Percentiles rank a stretch among this genome's conserved stretches.
Evolutionary conservation across 2,888 invertebrate genomes (phyloP).

Genomic region (Chaitophorus viminalis): DNA sequence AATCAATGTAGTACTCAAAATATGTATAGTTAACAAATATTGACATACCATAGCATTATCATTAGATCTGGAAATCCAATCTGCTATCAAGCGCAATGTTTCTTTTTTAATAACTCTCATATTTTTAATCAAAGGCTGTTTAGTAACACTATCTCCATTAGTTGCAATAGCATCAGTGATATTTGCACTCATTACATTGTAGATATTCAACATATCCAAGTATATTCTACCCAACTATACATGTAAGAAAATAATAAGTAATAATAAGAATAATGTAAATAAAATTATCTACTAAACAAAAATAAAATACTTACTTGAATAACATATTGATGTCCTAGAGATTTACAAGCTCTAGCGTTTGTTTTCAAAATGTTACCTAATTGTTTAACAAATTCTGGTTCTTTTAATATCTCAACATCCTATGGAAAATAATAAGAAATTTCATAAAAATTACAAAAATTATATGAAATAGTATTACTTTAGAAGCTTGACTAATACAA

Average conservation of each 20-base stretch:
- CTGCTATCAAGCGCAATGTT: constrained; percentile 94
- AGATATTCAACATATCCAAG: constrained; percentile 98
- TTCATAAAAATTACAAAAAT: no score
- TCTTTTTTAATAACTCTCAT: constrained; percentile 99
- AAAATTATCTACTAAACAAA: neutral
- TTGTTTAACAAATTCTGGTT: constrained; percentile 96
- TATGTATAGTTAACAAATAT: neutral
- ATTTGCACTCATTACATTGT: constrained; percentile 94
- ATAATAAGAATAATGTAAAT: neutral
- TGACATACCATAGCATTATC: constrained; percentile 82
- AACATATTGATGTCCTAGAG: constrained; percentile 95
- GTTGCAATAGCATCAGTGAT: constrained; percentile 92
- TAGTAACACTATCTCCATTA: constrained; percentile 96
- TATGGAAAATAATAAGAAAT: constrained; percentile 65
- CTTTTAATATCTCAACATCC: constrained; percentile 95
- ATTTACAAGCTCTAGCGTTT: constrained; percentile 98
- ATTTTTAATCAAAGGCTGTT: constrained; percentile 95
- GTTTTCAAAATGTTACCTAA: constrained; percentile 98
- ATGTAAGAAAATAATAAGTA: constrained; percentile 51
- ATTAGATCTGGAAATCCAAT: constrained; percentile 93
- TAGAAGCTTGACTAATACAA: constrained; percentile 94
- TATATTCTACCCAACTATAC: constrained; percentile 91
- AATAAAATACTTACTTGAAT: constrained; percentile 70
- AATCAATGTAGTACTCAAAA: neutral
- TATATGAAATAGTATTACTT: constrained; percentile 68